A percentile compares a stretch with the other conserved stretches of the same genome.
These are phyloP conservation scores for Acleris sparsana DNA, from an alignment of 2,888 invertebrate genomes.

Conservation along the genomic window DNA sequence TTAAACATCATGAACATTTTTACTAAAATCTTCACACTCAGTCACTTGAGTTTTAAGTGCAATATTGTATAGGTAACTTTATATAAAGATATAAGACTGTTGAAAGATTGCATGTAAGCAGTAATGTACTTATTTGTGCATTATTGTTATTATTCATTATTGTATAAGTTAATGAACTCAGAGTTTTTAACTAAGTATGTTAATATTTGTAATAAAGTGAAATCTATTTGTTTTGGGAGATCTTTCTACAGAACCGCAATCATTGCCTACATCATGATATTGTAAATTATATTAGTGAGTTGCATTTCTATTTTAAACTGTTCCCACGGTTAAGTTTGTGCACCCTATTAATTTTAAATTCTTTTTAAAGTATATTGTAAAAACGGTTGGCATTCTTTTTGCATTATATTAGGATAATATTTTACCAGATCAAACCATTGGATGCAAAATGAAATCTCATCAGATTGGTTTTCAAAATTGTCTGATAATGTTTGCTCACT, in stretches of 20 bases:
- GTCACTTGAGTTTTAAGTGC: slow-evolving; percentile 61
- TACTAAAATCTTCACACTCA: slow-evolving; percentile 43
- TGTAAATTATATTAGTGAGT: slow-evolving; percentile 20
- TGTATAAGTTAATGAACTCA: slow-evolving; percentile 66
- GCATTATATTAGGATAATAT: slow-evolving; percentile 24
- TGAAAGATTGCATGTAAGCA: slow-evolving; percentile 74
- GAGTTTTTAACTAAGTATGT: slow-evolving; percentile 53
- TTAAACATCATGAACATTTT: slow-evolving; percentile 46
- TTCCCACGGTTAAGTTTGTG: slow-evolving; percentile 26
- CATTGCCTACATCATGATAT: slow-evolving; percentile 18
- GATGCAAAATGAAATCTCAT: slow-evolving; percentile 28
- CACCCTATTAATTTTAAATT: slow-evolving; percentile 20
- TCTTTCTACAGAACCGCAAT: slow-evolving; percentile 18
- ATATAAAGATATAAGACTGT: slow-evolving; percentile 82
- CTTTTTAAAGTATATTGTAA: slow-evolving; percentile 7
- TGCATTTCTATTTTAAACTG: slow-evolving; percentile 28
- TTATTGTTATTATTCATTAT: slow-evolving; percentile 72
- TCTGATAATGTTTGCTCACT: slow-evolving; percentile 45
- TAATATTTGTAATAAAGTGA: slow-evolving; percentile 44
- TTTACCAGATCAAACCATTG: slow-evolving; percentile 18
- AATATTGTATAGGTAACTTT: slow-evolving; percentile 74
- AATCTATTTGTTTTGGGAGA: slow-evolving; percentile 26
- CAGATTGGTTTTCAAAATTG: slow-evolving; percentile 23
- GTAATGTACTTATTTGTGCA: slow-evolving; percentile 80
- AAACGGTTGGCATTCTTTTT: slow-evolving; percentile 8